phyloP scores from a whole-genome alignment of 2,113 vertebrate species.

The Axis porcinus region DNA sequence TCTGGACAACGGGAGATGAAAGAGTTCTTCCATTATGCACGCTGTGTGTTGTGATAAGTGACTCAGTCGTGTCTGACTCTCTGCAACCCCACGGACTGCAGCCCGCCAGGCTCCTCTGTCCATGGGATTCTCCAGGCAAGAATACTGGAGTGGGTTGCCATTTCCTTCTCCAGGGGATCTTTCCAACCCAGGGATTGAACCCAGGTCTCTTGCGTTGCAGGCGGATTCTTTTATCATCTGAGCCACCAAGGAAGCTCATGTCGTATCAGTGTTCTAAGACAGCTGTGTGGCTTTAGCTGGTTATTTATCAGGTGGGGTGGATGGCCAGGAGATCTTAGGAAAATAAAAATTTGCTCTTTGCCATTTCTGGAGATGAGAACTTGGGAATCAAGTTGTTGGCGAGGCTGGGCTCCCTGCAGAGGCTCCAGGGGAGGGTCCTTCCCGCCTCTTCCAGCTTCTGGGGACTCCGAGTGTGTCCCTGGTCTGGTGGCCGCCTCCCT shows the following conservation, averaged over 20 bases:
- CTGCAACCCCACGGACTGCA: rapidly evolving
- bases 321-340: background rate
- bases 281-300: background rate
- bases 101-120: background rate
- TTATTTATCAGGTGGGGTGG: background rate
- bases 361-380: rapidly evolving
- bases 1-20: background rate
- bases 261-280: background rate
- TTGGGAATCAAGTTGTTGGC: background rate
- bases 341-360: background rate
- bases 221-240: background rate
- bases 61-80: rapidly evolving
- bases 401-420: background rate
- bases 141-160: rapidly evolving
- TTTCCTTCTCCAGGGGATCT: background rate
- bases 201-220: rapidly evolving
- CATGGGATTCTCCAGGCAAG: background rate
- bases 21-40: background rate
- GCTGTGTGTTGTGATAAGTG: background rate
- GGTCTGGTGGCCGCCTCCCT: background rate
- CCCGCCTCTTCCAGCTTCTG: background rate
- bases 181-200: background rate
- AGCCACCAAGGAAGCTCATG: background rate
- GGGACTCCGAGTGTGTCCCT: background rate
- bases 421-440: background rate